Evolutionary conservation across 2,888 invertebrate species (phyloP).

Genomic region (Cephus pygmeus): DNA sequence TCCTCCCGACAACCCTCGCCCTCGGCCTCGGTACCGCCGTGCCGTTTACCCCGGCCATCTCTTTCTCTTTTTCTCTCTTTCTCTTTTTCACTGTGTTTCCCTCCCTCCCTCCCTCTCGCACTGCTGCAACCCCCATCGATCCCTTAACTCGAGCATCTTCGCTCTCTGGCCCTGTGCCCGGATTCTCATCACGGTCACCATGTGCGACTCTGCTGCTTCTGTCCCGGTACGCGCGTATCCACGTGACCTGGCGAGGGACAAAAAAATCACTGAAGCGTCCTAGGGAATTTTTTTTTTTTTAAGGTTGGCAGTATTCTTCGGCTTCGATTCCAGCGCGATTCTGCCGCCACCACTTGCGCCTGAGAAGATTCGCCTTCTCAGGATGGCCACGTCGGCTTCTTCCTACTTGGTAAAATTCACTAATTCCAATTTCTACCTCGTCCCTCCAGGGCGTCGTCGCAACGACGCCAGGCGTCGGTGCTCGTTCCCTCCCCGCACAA

Average conservation of each 20-base stretch:
- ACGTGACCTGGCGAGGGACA: background rate
- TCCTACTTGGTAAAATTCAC: background rate
- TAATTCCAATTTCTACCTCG: background rate
- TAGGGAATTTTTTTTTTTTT: background rate
- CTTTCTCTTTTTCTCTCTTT: conserved; percentile 13
- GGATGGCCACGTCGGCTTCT: background rate
- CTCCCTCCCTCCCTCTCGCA: background rate
- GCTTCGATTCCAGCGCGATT: background rate
- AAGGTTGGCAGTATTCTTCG: background rate
- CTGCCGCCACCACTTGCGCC: background rate
- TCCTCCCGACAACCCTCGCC: conserved; percentile 39
- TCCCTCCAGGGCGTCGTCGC: background rate
- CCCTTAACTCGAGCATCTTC: conserved; percentile 25
- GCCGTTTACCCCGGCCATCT: conserved; percentile 34
- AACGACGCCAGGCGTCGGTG: background rate
- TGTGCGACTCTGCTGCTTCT: background rate
- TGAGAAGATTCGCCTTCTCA: background rate
- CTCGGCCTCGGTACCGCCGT: conserved; percentile 26
- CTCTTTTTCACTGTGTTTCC: conserved; percentile 22
- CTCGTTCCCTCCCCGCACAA: background rate
- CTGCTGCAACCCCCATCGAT: conserved; percentile 36
- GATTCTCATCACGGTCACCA: background rate
- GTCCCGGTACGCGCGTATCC: background rate
- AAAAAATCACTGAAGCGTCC: background rate
- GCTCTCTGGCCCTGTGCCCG: background rate